Evolutionary conservation across 1,140 invertebrate species (phyloP), one percentile per base, ranked within the genome.

Genomic region (Steinernema khuongi): DNA sequence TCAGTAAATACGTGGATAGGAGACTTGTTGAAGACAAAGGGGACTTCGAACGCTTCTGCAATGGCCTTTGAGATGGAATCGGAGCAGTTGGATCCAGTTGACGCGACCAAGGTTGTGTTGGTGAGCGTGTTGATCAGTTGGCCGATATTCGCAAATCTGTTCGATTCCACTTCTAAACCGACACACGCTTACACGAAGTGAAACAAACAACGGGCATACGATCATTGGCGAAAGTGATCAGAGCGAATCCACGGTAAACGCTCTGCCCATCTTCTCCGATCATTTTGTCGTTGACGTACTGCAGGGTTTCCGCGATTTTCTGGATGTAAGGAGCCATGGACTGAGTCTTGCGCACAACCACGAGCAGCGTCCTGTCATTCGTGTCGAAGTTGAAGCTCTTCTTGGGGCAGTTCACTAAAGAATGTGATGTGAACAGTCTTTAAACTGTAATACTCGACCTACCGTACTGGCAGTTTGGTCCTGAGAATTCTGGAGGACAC

Each of bases 1-100:
- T 80, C 79, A 31, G 79, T 79, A 67, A 79, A 72, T 19, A 79
- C 67, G 32, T 70, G 72, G 68, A 80, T 69, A 0, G 79, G 77
- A 18, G 79, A 80, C 50, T 80, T 79, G 29, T 70, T 67, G 22
- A 71, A 74, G n/a, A 79, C 26, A 17, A 76, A 70, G 33, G 70
- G 60, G 32, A 60, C 41, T 11, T 71, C 72, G 29, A 68, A 68
- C 19, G 60, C 30, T 19, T 33, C 30, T 19, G 19, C 28, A 26
- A 79, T 73, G 0, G 77, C 29, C 69, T 79, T 69, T 18, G 78
- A 75, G 14, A 74, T 60, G 26, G 67, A 36, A 50, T 79, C 77
- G 4, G 32, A 68, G 29, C 77, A 79, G 7, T 71, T 29, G 33
- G 67, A 69, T 67, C 11, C 14, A 31, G 68, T 22, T 0, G 33